Evolutionary conservation across 2,113 vertebrate species (phyloP), one percentile per base, ranked within the genome.

Genomic region (Herpailurus yagouaroundi): DNA sequence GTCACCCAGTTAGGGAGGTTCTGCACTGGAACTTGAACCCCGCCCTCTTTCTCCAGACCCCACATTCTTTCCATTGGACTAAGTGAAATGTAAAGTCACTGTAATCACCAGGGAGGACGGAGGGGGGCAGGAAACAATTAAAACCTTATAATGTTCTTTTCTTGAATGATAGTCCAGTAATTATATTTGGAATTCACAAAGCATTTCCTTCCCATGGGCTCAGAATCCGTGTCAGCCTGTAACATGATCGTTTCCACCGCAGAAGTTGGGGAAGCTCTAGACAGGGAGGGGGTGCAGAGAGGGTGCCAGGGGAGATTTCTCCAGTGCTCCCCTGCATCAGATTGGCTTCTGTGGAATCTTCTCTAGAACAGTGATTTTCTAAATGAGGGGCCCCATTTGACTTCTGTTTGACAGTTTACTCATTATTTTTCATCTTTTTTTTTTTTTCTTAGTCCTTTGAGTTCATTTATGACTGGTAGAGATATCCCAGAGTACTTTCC

Each of bases 361-460:
- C 13, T 45, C 45, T 48, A 9, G 38, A 41, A 25, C 4, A 18
- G 29, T 18, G 23, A 8, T 27, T 29, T 12, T 57, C 41, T 29
- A 21, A 31, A 27, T n/a, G 2, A 38, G 16, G 36, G 50, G n/a
- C 7, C 15, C 86, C 1, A 1, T 33, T 16, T 77, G 74, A n/a
- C 48, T 94, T 90, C 45, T n/a, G 18, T 57, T 97, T 74, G 74
- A 41, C 9, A 21, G 10, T 71, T 8, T 73, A 7, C 52, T 73
- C 18, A 31, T 45, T 90, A 41, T 92, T 36, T 89, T 80, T 10
- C 7, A 64, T 36, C 5, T 9, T 5, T 10, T 38, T 69, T 73
- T 97, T 97, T 94, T 36, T 48, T 92, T 27, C 48, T 36, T 31
- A 9, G 64, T 55, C 16, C 76, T 88, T 60, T 92, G 71, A 85